Conservation (phyloP, 2,888 invertebrate species). For the Plagodis dolabraria region DNA sequence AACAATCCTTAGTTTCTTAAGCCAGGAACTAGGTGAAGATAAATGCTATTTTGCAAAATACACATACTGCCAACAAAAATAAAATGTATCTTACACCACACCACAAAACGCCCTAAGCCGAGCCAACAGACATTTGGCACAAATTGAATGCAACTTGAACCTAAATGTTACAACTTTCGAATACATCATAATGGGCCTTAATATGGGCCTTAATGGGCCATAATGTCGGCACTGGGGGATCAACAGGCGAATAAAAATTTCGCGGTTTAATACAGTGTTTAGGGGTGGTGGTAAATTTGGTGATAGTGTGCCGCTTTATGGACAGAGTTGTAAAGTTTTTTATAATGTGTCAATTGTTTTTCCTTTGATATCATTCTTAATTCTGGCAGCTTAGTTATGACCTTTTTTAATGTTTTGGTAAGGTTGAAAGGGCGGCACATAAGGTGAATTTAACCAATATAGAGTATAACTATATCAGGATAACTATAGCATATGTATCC, state of each 20-base stretch:
- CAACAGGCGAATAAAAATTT: slow-evolving; percentile 76
- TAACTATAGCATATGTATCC: too few relatives aligned
- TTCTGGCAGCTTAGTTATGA: too few relatives aligned
- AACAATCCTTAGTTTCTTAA: too few relatives aligned
- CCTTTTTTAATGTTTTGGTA: too few relatives aligned
- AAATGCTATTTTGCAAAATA: too few relatives aligned
- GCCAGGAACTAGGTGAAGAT: too few relatives aligned
- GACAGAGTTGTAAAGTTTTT: slow-evolving; percentile 1
- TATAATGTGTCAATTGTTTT: slow-evolving; percentile 10
- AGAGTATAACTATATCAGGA: too few relatives aligned
- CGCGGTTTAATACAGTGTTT: slow-evolving; percentile 40
- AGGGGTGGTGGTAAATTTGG: slow-evolving; percentile 33
- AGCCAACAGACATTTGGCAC: slow-evolving; percentile 26
- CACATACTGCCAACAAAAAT: too few relatives aligned
- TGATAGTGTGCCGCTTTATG: slow-evolving; percentile 35
- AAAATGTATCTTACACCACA: neutral
- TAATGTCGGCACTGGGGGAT: slow-evolving; percentile 58
- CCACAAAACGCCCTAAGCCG: neutral
- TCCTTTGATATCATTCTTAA: too few relatives aligned
- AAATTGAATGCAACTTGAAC: slow-evolving; percentile 32
- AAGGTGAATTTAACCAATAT: too few relatives aligned
- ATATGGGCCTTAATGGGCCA: slow-evolving; percentile 36
- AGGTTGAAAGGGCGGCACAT: too few relatives aligned
- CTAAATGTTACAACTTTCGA: slow-evolving; percentile 33
- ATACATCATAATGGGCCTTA: slow-evolving; percentile 39